A percentile compares a stretch with the other conserved stretches of the same genome.
Evolutionary conservation across 2,113 vertebrate genomes (phyloP).

Genomic region (Octodon degus): DNA sequence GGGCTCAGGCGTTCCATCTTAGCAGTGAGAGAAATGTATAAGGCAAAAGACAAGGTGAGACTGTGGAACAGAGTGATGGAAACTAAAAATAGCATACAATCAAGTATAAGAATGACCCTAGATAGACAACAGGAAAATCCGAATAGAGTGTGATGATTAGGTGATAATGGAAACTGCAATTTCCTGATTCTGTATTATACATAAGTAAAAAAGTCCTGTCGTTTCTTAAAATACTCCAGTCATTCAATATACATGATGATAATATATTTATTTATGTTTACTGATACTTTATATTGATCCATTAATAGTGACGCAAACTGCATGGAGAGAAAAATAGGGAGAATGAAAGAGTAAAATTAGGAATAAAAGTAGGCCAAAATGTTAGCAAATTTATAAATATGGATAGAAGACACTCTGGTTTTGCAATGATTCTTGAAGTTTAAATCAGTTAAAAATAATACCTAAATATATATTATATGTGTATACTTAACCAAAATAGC

Average conservation of each 20-base stretch:
- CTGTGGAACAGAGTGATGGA: background rate
- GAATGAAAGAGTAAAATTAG: background rate
- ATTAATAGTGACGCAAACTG: background rate
- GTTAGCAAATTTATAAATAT: constrained; percentile 17
- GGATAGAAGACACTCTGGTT: background rate
- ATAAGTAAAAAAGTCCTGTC: background rate
- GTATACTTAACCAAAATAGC: background rate
- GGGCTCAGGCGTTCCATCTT: background rate
- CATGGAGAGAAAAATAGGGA: background rate
- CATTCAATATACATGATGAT: background rate
- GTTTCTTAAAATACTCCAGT: background rate
- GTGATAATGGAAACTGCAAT: background rate
- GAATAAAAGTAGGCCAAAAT: background rate
- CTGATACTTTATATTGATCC: background rate
- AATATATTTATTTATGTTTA: background rate
- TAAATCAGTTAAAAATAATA: constrained; percentile 23
- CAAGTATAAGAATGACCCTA: background rate
- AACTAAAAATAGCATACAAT: background rate
- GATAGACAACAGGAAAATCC: background rate
- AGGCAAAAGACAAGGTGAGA: background rate
- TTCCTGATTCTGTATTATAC: background rate
- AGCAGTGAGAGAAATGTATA: background rate
- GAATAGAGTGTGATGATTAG: background rate
- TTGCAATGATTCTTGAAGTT: background rate
- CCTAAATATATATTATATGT: background rate